Evolutionary conservation across 2,888 invertebrate genomes (phyloP).

Genomic region (Rhopalosiphum nymphaeae): DNA sequence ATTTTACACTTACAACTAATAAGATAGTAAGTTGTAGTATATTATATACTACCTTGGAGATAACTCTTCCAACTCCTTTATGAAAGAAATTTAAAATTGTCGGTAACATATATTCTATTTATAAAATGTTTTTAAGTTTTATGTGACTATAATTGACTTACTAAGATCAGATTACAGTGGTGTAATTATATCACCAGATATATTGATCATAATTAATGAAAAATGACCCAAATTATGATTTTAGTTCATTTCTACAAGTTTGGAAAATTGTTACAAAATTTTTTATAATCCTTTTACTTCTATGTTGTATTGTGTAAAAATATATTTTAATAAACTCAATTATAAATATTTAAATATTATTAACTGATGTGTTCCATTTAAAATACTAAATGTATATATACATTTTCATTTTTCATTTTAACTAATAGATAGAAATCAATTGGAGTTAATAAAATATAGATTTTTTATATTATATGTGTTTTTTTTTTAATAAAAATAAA

Average conservation of each 20-base stretch:
- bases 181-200: neutral
- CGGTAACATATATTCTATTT: neutral
- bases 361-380: neutral
- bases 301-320: neutral
- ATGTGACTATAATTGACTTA: conserved; percentile 42
- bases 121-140: conserved; percentile 19
- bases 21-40: neutral
- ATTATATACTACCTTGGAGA: neutral
- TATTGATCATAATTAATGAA: neutral
- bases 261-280: neutral
- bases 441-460: no score
- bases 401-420: neutral
- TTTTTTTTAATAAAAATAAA: neutral
- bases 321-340: neutral
- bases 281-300: neutral
- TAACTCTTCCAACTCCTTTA: neutral
- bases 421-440: no score
- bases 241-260: neutral
- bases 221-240: neutral
- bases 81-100: conserved; percentile 20
- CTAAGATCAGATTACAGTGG: conserved; percentile 9
- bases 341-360: neutral
- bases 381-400: neutral
- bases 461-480: neutral
- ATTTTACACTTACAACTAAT: neutral